These are phyloP conservation scores for Leptinotarsa undecemlineata DNA, from an alignment of 1,140 invertebrate genomes.

Conservation along the genomic window DNA sequence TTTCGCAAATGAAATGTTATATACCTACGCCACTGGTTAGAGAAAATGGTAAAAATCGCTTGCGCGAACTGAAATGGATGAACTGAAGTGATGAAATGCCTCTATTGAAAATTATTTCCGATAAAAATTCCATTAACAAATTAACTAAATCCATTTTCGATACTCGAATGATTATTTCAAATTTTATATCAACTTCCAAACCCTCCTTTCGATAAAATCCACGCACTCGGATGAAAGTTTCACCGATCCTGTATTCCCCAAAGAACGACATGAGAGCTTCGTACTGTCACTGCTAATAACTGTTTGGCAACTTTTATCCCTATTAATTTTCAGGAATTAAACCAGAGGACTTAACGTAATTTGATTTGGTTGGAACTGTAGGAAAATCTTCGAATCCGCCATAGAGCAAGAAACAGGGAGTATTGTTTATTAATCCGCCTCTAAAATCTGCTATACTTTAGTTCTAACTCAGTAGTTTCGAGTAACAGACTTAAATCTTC, in stretches of 20 bases:
- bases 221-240: neutral
- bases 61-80: too few relatives aligned
- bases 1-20: too few relatives aligned
- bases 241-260: neutral
- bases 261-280: neutral
- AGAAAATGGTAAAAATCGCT: too few relatives aligned
- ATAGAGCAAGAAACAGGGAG: conserved; percentile 27
- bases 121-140: too few relatives aligned
- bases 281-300: conserved; percentile 20
- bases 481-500: conserved; percentile 26
- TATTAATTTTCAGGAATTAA: conserved; percentile 30
- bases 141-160: too few relatives aligned
- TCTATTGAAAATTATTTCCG: too few relatives aligned
- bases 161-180: too few relatives aligned
- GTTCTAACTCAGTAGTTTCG: conserved; percentile 33
- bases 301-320: conserved; percentile 31
- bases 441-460: conserved; percentile 31
- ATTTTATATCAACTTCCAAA: too few relatives aligned
- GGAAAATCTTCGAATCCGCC: conserved; percentile 28
- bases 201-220: too few relatives aligned
- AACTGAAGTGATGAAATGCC: too few relatives aligned
- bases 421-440: conserved; percentile 30
- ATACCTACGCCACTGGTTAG: too few relatives aligned
- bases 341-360: conserved; percentile 24
- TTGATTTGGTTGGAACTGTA: conserved; percentile 28